Conservation (phyloP, 2,888 invertebrate genomes). For the Busseola fusca region DNA sequence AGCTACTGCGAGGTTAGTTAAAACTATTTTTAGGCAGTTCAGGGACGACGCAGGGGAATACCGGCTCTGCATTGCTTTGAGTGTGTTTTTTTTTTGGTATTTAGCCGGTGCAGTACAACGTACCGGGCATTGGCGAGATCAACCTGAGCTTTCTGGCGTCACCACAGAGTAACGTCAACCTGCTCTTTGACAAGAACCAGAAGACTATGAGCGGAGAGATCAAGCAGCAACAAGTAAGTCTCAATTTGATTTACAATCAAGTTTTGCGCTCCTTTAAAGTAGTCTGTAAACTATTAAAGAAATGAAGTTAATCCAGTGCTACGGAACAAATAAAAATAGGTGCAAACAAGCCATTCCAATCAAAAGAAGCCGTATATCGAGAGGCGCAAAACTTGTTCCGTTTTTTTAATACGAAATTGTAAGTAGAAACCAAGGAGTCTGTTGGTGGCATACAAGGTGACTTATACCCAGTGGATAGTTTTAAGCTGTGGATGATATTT, state of each 20-base stretch:
- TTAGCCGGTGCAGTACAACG: conserved; percentile 77
- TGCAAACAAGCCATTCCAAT: background rate
- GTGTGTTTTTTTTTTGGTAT: conserved; percentile 48
- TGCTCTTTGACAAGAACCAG: conserved; percentile 82
- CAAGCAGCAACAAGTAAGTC: conserved; percentile 80
- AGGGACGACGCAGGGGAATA: conserved; percentile 19
- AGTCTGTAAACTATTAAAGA: background rate
- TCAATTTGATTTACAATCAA: conserved; percentile 13
- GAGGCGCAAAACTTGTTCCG: conserved; percentile 3
- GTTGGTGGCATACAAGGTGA: conserved; percentile 20
- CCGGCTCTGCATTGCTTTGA: conserved; percentile 31
- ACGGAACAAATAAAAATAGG: background rate
- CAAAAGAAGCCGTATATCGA: background rate
- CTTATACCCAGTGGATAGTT: conserved; percentile 21
- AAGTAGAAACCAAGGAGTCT: conserved; percentile 21
- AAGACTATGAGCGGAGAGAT: conserved; percentile 81
- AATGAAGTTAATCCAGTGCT: background rate
- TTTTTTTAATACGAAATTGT: background rate
- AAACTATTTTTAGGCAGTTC: conserved; percentile 6
- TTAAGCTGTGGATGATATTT: conserved; percentile 43
- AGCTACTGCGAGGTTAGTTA: conserved; percentile 27
- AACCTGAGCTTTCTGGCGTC: conserved; percentile 83
- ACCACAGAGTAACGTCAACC: conserved; percentile 82
- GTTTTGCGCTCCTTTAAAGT: conserved; percentile 6
- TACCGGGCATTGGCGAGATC: conserved; percentile 85